Conservation (phyloP, 2,888 invertebrate genomes). For the Tipula helvola region DNA sequence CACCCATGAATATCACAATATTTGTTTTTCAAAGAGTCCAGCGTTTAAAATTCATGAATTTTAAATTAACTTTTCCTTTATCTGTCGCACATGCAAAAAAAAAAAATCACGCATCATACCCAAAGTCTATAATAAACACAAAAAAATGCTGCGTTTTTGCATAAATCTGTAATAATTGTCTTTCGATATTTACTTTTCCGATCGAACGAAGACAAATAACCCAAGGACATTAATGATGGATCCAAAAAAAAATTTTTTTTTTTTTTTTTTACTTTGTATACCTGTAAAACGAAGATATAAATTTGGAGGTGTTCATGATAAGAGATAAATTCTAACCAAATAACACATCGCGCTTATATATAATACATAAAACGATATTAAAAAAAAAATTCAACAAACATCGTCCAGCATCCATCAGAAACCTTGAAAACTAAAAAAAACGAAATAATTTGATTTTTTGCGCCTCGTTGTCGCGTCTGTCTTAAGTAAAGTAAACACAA, state of each 20-base stretch:
- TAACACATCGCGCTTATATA: not conserved
- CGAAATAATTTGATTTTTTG: not conserved
- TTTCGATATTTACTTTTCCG: not conserved
- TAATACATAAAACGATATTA: not conserved
- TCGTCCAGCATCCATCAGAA: not conserved
- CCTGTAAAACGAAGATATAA: not conserved
- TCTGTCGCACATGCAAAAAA: not conserved
- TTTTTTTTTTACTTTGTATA: not conserved
- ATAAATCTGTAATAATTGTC: not conserved
- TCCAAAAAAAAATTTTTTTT: not conserved
- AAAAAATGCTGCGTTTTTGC: not conserved
- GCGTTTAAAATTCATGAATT: not conserved
- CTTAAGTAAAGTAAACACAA: not conserved
- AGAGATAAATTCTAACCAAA: conserved; percentile 4
- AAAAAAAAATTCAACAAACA: not conserved
- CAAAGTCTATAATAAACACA: not conserved
- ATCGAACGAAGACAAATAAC: not conserved
- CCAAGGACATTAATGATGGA: not conserved
- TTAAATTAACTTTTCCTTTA: not conserved
- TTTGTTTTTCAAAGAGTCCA: not conserved
- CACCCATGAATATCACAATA: not conserved
- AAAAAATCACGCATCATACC: not conserved
- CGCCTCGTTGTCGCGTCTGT: not conserved
- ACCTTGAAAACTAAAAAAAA: not conserved
- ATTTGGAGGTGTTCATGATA: not conserved